phyloP scores from a whole-genome alignment of 2,888 invertebrate genomes.

The Drosophila rubida region DNA sequence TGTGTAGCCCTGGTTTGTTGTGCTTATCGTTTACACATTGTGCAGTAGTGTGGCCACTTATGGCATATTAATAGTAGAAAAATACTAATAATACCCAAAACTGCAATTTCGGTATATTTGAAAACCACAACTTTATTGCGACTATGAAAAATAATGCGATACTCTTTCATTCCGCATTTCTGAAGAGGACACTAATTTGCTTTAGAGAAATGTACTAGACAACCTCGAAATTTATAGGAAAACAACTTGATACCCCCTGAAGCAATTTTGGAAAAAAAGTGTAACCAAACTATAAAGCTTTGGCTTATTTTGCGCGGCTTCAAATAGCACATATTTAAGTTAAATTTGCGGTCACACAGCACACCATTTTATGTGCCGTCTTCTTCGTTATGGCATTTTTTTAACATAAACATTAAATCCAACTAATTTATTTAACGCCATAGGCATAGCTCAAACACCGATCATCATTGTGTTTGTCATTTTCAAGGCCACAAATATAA shows the following conservation, averaged over 20 bases:
- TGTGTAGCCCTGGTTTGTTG: conserved; percentile 34
- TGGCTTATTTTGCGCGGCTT: background rate
- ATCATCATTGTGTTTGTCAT: conserved; percentile 14
- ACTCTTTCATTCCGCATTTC: background rate
- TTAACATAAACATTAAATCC: conserved; percentile 48
- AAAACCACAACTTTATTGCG: background rate
- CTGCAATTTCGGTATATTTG: background rate
- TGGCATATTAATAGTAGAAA: background rate
- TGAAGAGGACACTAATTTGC: background rate
- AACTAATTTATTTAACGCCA: conserved; percentile 42
- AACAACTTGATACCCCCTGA: background rate
- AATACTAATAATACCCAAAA: background rate
- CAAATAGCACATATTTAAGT: background rate
- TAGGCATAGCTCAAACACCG: conserved; percentile 38
- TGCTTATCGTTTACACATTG: conserved; percentile 27
- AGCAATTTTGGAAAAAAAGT: background rate
- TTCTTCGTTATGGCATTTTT: conserved; percentile 54
- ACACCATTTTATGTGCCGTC: conserved; percentile 18
- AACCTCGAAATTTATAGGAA: background rate
- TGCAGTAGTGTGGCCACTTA: conserved; percentile 23
- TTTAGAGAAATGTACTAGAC: background rate
- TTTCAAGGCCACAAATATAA: background rate
- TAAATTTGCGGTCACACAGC: background rate
- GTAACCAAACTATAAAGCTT: background rate
- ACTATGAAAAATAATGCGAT: background rate